Percentiles rank a stretch among this genome's conserved stretches.
Conservation (phyloP, 2,113 vertebrate species). For the Strigops habroptila region DNA sequence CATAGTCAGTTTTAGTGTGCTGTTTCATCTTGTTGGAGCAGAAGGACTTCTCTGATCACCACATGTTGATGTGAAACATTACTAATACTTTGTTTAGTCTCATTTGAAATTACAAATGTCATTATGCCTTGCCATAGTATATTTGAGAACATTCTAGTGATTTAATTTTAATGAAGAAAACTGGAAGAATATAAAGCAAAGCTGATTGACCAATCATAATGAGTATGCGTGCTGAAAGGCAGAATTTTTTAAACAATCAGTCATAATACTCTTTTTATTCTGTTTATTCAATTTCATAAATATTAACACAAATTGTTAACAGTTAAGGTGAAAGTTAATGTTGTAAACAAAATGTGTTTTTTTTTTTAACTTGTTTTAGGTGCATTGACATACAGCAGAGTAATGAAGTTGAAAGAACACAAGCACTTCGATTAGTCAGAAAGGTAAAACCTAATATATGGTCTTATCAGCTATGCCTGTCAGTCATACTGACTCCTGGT, state of each 20-base stretch:
- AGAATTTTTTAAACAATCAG: background rate
- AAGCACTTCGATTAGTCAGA: slow-evolving; percentile 95
- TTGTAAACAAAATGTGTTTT: background rate
- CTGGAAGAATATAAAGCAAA: background rate
- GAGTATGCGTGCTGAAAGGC: background rate
- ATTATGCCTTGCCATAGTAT: background rate
- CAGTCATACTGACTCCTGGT: background rate
- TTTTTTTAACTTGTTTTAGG: slow-evolving; percentile 69
- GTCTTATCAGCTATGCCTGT: background rate
- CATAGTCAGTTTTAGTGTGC: background rate
- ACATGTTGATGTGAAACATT: background rate
- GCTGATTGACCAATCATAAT: background rate
- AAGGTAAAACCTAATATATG: slow-evolving; percentile 78
- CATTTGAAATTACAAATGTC: background rate
- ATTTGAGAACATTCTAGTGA: background rate
- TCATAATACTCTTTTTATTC: background rate
- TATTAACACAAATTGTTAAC: background rate
- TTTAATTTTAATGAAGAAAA: background rate
- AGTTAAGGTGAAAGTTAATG: background rate
- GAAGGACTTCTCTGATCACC: background rate
- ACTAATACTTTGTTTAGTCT: background rate
- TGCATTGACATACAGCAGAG: slow-evolving; percentile 99
- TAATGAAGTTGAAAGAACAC: slow-evolving; percentile 97
- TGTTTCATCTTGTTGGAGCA: background rate
- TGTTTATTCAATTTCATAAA: background rate